Conservation (phyloP, 2,888 invertebrate genomes). For the Yponomeuta cagnagella region DNA sequence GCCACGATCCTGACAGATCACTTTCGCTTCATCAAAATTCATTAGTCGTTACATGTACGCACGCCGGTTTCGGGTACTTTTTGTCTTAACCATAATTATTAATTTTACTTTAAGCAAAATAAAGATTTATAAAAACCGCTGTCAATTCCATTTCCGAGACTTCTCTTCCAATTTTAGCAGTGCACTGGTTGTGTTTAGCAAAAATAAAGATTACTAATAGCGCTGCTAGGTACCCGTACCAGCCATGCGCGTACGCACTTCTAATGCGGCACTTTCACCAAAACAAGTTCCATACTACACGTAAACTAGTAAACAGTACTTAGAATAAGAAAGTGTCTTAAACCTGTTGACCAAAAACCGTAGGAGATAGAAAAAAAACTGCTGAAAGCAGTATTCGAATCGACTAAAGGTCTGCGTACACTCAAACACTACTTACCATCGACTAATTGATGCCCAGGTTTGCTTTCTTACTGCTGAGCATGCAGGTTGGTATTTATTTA, state of each 20-base stretch:
- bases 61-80: no score
- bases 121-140: no score
- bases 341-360: constrained; percentile 9
- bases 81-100: no score
- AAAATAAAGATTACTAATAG: neutral
- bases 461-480: no score
- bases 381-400: neutral
- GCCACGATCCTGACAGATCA: no score
- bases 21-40: no score
- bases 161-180: no score
- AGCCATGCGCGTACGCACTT: neutral
- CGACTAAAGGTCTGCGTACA: constrained; percentile 5
- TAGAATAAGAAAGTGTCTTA: constrained; percentile 13
- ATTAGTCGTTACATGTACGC: no score
- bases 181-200: neutral
- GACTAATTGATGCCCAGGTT: no score
- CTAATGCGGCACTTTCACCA: constrained; percentile 26
- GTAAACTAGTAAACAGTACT: constrained; percentile 7
- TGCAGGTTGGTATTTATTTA: no score
- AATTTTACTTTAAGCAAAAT: no score
- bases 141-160: no score
- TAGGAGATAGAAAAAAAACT: constrained; percentile 8
- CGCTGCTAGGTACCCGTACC: neutral
- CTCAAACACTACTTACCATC: neutral
- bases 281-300: constrained; percentile 9